These are phyloP conservation scores for Habroteleia sp. DNA, from an alignment of 2,888 invertebrate species.

Conservation along the genomic window DNA sequence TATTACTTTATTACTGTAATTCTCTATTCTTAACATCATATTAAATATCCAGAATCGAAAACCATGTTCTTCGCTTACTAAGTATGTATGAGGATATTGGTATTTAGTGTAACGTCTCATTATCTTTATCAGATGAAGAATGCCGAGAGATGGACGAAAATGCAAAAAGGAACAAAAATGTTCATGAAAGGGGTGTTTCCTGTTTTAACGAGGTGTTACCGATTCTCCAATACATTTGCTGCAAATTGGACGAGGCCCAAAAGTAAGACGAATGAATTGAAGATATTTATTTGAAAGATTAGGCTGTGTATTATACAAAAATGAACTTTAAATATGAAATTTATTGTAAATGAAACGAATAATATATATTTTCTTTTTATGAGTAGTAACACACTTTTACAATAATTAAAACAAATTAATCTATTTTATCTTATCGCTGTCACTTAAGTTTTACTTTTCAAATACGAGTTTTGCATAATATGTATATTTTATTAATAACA, in stretches of 20 bases:
- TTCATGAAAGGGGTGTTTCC: constrained; percentile 86
- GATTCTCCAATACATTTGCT: constrained; percentile 93
- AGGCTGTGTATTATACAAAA: background rate
- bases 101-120: constrained; percentile 29
- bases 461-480: too few relatives aligned
- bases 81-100: constrained; percentile 7
- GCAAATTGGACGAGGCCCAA: constrained; percentile 91
- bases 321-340: background rate
- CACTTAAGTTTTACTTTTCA: too few relatives aligned
- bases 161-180: constrained; percentile 78
- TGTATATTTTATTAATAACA: too few relatives aligned
- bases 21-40: constrained; percentile 4
- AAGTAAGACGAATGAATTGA: constrained; percentile 81
- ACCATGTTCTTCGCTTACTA: background rate
- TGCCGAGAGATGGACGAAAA: constrained; percentile 85
- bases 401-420: too few relatives aligned
- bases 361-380: background rate
- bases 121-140: constrained; percentile 85
- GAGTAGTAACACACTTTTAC: too few relatives aligned
- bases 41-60: constrained; percentile 1
- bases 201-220: constrained; percentile 95
- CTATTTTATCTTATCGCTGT: too few relatives aligned
- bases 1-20: constrained; percentile 22
- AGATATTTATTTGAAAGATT: background rate
- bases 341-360: background rate